Evolutionary conservation across 2,797 vertebrate genomes (phyloP).

Genomic region (Onychomys torridus): DNA sequence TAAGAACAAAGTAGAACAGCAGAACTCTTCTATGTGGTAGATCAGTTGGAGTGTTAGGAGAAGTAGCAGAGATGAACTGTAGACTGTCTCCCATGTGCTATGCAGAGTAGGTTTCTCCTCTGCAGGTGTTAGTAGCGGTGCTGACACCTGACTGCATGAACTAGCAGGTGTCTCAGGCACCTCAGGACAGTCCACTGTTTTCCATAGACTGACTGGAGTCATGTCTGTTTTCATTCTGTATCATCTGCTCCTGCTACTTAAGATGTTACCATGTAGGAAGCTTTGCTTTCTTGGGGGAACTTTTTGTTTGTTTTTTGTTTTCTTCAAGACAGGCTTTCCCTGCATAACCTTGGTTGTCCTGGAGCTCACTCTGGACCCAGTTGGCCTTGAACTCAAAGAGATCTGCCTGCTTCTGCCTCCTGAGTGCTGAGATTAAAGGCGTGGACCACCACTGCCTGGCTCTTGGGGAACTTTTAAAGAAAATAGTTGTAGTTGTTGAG

Average conservation of each 20-base stretch:
- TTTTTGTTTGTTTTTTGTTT: background rate
- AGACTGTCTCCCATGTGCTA: background rate
- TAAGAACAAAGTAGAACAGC: conserved; percentile 85
- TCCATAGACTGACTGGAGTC: background rate
- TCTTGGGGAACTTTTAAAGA: background rate
- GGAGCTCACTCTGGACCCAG: background rate
- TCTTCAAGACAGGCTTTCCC: background rate
- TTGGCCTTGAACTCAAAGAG: background rate
- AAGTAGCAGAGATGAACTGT: background rate
- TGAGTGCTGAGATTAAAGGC: background rate
- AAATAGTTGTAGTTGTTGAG: conserved; percentile 36
- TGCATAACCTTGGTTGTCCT: background rate
- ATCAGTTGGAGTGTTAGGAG: background rate
- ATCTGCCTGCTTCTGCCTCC: background rate
- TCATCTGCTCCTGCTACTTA: background rate
- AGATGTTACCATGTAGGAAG: background rate
- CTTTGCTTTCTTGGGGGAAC: conserved; percentile 38
- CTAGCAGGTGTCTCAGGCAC: background rate
- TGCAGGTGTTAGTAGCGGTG: background rate
- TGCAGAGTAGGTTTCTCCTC: background rate
- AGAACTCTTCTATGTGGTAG: conserved; percentile 22
- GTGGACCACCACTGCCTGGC: background rate
- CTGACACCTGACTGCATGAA: background rate
- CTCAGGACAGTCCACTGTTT: background rate
- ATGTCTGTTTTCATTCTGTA: background rate